phyloP scores from a whole-genome alignment of 53 echinoderm and acorn worm genomes.

The Luidia sarsii region DNA sequence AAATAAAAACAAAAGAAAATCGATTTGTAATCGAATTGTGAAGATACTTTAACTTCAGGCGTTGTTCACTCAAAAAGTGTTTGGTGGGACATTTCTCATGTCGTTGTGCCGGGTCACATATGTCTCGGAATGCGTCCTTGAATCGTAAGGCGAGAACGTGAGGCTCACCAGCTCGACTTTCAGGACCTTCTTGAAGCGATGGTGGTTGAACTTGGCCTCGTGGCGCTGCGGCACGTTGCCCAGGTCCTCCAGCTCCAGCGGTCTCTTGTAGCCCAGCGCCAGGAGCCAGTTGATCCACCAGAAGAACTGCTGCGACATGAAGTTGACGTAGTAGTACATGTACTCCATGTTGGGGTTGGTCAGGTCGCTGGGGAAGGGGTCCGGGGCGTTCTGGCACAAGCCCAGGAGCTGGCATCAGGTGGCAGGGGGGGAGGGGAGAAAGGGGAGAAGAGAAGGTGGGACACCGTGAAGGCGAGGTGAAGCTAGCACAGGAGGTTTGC shows the following conservation, averaged over 20 bases:
- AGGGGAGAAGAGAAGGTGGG: no score
- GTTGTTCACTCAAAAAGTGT: no score
- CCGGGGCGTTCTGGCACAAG: slow-evolving; percentile 11
- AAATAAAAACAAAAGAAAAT: no score
- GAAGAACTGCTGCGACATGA: slow-evolving; percentile 68
- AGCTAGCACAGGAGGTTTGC: no score
- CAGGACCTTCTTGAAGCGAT: slow-evolving; percentile 67
- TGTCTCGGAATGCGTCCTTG: no score
- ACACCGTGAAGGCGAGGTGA: no score
- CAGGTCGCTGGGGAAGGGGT: slow-evolving; percentile 64
- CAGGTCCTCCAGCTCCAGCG: slow-evolving; percentile 62
- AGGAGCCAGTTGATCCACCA: slow-evolving; percentile 94
- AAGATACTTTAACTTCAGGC: no score
- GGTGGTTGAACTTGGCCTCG: slow-evolving; percentile 55
- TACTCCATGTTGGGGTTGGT: slow-evolving; percentile 69
- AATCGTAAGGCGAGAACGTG: no score
- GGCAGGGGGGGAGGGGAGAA: no score
- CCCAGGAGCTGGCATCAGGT: slow-evolving; percentile 29
- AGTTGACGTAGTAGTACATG: slow-evolving; percentile 78
- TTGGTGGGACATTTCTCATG: no score
- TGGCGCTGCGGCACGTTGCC: slow-evolving; percentile 55
- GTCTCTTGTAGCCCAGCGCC: slow-evolving; percentile 60
- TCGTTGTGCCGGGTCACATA: no score
- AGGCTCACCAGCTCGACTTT: slow-evolving; percentile 64
- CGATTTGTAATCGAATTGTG: no score